Base-by-base conservation (phyloP, 2,113 vertebrate genomes). In the Ellobius talpinus region DNA sequence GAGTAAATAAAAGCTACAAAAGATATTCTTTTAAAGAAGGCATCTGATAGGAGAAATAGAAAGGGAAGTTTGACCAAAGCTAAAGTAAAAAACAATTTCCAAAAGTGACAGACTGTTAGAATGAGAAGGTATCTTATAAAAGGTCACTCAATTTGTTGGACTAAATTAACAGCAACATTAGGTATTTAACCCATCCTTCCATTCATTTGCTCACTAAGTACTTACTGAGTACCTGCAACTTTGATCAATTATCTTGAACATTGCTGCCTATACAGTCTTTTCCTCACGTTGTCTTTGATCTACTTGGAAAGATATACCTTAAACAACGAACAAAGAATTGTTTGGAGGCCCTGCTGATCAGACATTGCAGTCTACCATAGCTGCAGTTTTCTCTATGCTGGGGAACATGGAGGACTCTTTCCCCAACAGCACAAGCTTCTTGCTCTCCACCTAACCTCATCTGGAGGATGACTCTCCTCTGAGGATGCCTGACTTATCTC, bases 111-210 rank as follows among this genome's bases (percentile, higher is more conserved):
- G n/a, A 86, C 19, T 76, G 11, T 77, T 77, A 90, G 96, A 19
- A 42, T 72, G 90, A 19, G 42, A 74, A 55, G 39, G n/a, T 72
- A 78, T 63, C 7, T 72, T 86, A 50, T 58, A 76, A 52, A 17
- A 93, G 4, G 36, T 90, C 61, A 82, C 14, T 61, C 26, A 90
- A 55, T 87, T 94, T 90, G 36, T 45, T 74, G 33, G 90, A 94
- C 68, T 52, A 82, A 93, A 23, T 82, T 52, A 90, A 77, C 39
- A 89, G 29, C 66, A 87, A 68, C 29, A n/a, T 65, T 29, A 29
- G 63, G 26, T 65, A 65, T 65, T 65, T 65, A 65, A 29, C 26
- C 26, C 3, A 29, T 65, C 63, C 63, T 29, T 29, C 26, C 10
- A 29, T 65, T 65, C 26, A 65, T 29, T 29, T 65, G 26, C 63